A percentile compares a stretch with the other conserved stretches of the same genome.
Evolutionary conservation across 2,113 vertebrate genomes (phyloP).

Genomic region (Bufo gargarizans): DNA sequence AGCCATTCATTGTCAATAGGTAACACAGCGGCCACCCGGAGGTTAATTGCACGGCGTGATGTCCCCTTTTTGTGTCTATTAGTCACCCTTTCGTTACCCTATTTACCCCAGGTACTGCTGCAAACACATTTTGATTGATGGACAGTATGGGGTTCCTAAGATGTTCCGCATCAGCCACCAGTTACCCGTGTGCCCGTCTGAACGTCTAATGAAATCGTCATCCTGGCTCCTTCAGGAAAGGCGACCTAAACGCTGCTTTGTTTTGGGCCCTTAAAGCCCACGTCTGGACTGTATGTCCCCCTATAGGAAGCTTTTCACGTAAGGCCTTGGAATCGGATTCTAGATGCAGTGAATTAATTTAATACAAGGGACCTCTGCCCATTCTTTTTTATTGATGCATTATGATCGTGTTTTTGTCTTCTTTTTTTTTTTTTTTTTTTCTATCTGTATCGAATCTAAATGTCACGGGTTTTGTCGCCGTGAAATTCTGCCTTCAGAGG

Average conservation of each 20-base stretch:
- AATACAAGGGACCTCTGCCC: background rate
- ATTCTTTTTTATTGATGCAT: background rate
- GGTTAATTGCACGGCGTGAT: no score
- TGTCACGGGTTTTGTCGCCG: background rate
- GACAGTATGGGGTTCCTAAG: background rate
- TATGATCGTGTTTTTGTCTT: background rate
- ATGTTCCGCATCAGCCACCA: background rate
- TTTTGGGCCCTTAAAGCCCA: background rate
- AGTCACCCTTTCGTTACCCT: no score
- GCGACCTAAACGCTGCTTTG: background rate
- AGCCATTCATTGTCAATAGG: background rate
- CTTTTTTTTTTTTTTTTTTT: background rate
- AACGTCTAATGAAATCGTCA: background rate
- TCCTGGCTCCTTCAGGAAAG: background rate
- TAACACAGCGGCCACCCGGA: no score
- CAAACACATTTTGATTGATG: background rate
- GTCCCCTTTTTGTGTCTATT: no score
- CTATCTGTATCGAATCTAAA: background rate
- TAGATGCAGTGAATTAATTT: background rate
- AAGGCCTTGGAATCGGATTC: background rate
- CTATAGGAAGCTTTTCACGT: background rate
- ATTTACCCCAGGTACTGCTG: background rate
- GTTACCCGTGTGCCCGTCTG: background rate
- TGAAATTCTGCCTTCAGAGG: background rate
- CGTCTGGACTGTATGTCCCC: background rate